phyloP scores from a whole-genome alignment of 2,113 vertebrate species.

The Sula dactylatra region DNA sequence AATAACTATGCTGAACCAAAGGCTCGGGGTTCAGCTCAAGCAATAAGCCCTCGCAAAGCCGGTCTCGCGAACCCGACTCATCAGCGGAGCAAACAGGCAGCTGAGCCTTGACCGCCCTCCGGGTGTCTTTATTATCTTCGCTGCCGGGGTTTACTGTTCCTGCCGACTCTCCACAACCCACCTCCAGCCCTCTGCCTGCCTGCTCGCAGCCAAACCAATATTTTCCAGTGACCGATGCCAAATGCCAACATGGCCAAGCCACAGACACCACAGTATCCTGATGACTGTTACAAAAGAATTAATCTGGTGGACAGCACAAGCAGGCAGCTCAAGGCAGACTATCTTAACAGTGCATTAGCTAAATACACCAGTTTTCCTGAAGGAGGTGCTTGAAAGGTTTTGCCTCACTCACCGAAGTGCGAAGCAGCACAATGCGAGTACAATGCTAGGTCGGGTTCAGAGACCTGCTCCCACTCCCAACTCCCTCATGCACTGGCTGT shows the following conservation, averaged over 20 bases:
- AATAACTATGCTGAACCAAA: not conserved
- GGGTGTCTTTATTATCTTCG: not conserved
- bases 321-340: not conserved
- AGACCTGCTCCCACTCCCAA: not conserved
- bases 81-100: not conserved
- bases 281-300: not conserved
- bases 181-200: not conserved
- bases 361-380: not conserved
- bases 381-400: not conserved
- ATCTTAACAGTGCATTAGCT: not conserved
- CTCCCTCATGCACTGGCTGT: not conserved
- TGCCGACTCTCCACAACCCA: not conserved
- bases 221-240: not conserved
- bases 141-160: not conserved
- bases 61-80: accelerated
- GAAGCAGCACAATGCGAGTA: not conserved
- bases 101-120: not conserved
- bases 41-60: not conserved
- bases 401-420: not conserved
- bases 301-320: not conserved
- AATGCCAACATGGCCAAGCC: accelerated
- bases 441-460: accelerated
- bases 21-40: not conserved
- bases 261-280: not conserved
- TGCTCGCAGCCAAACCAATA: not conserved